Conservation (phyloP, 2,113 vertebrate genomes). For the Heliornis fulica region DNA sequence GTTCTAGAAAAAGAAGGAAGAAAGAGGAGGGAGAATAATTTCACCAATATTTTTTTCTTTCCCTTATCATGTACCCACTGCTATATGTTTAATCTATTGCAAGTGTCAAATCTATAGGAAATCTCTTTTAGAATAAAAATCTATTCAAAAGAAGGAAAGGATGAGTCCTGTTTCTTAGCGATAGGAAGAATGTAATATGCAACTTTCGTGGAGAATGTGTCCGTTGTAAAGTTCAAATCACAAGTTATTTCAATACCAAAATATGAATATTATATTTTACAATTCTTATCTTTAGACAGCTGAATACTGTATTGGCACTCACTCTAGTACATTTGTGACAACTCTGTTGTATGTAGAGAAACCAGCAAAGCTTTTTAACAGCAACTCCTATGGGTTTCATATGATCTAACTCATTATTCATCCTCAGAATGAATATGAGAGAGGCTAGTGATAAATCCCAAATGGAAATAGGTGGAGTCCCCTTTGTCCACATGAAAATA, state of each 20-base stretch:
- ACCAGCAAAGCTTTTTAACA: neutral
- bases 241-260: neutral
- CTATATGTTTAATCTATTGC: neutral
- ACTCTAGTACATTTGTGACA: neutral
- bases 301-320: neutral
- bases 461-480: neutral
- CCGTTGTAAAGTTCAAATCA: neutral
- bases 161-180: neutral
- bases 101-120: neutral
- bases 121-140: neutral
- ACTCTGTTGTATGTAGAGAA: neutral
- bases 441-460: neutral
- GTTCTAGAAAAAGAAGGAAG: neutral
- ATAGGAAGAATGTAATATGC: neutral
- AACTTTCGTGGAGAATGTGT: neutral
- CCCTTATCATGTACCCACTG: neutral
- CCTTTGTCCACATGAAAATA: neutral
- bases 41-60: neutral
- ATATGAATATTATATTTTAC: neutral
- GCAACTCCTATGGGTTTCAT: neutral
- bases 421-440: neutral
- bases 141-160: neutral
- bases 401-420: neutral
- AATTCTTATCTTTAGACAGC: neutral
- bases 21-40: neutral